A percentile compares a stretch with the other conserved stretches of the same genome.
phyloP scores from a whole-genome alignment of 2,113 vertebrate species.

The Carollia perspicillata region DNA sequence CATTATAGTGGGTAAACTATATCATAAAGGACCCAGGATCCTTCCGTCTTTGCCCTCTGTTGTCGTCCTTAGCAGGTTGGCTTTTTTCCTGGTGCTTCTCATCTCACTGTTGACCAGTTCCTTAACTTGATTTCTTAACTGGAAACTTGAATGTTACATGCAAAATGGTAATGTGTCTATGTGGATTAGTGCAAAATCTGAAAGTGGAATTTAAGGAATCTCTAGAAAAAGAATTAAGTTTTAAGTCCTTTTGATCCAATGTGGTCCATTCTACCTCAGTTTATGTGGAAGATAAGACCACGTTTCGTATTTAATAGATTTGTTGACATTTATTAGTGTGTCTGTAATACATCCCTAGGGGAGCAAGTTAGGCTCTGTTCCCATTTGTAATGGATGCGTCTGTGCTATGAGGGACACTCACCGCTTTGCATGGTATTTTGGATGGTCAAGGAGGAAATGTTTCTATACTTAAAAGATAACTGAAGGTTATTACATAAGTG shows the following conservation, averaged over 20 bases:
- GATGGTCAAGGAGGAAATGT: not conserved
- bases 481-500: conserved; percentile 8
- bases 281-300: not conserved
- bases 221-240: not conserved
- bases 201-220: not conserved
- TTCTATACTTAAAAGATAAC: conserved; percentile 16
- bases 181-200: not conserved
- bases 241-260: conserved; percentile 5
- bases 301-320: not conserved
- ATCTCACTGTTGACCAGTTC: conserved; percentile 7
- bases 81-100: not conserved
- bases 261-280: not conserved
- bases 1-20: not conserved
- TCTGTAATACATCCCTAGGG: not conserved
- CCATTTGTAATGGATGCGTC: not conserved
- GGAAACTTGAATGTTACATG: not conserved
- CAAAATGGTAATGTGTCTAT: not conserved
- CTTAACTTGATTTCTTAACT: conserved; percentile 8
- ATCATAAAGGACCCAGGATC: not conserved
- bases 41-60: not conserved
- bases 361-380: not conserved
- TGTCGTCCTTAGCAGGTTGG: not conserved
- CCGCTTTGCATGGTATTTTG: not conserved
- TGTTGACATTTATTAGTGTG: not conserved
- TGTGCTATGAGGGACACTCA: not conserved